phyloP scores from a whole-genome alignment of 2,113 vertebrate species.

The Mystacornis crossleyi region DNA sequence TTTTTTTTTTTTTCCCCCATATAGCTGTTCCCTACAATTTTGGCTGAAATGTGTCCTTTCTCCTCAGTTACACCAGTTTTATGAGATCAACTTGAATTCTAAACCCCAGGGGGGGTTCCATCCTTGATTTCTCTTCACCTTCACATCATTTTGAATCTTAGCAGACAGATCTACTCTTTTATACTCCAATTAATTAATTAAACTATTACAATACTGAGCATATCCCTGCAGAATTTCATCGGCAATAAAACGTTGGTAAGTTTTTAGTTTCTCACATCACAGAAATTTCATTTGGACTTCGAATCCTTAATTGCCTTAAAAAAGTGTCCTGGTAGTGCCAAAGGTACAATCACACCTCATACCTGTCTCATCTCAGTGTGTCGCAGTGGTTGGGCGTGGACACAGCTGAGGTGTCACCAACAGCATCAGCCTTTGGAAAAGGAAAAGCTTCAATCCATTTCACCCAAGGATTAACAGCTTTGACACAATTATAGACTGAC shows the following conservation, averaged over 20 bases:
- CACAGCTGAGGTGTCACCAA: neutral
- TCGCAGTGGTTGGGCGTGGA: accelerated
- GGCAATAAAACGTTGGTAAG: neutral
- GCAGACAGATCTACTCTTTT: neutral
- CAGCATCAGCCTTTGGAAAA: neutral
- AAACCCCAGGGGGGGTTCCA: neutral
- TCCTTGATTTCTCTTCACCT: neutral
- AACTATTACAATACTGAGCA: neutral
- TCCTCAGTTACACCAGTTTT: neutral
- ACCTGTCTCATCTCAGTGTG: neutral
- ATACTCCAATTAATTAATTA: neutral
- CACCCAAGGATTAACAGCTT: neutral
- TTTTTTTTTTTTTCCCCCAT: neutral
- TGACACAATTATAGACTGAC: neutral
- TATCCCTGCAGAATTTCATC: neutral
- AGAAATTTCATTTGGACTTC: neutral
- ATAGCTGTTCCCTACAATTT: neutral
- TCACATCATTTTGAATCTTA: neutral
- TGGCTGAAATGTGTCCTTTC: neutral
- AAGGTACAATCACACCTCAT: neutral
- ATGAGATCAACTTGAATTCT: neutral
- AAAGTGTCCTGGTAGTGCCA: neutral
- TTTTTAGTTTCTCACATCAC: neutral
- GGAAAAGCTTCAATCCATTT: neutral
- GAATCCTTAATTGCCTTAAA: neutral